phyloP scores from a whole-genome alignment of 35 echinoderm and acorn worm genomes.

The Holothuria glaberrima region DNA sequence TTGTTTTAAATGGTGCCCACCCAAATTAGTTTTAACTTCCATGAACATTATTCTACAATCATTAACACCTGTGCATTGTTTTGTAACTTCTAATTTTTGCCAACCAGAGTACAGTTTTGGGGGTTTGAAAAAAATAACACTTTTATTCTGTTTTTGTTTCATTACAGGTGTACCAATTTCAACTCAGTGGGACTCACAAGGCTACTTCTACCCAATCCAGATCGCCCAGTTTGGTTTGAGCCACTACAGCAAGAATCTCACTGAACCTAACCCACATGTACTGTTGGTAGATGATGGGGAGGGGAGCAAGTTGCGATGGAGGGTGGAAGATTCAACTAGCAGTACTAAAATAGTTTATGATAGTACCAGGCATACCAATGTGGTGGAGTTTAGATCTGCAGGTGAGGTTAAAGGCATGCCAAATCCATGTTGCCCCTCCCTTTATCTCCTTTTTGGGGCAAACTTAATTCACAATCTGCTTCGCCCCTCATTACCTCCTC shows the following conservation, averaged over 20 bases:
- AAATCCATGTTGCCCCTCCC: too few species aligned
- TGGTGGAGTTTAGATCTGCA: constrained; percentile 68
- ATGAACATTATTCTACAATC: background rate
- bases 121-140: background rate
- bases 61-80: background rate
- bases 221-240: constrained; percentile 97
- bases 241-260: constrained; percentile 99
- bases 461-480: too few species aligned
- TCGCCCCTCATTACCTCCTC: too few species aligned
- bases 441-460: too few species aligned
- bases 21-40: background rate
- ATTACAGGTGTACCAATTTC: constrained; percentile 91
- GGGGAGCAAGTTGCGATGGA: constrained; percentile 50
- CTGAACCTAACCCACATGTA: constrained; percentile 69
- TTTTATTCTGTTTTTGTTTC: background rate
- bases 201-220: constrained; percentile 99
- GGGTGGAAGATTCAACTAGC: constrained; percentile 57
- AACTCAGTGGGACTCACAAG: constrained; percentile 90
- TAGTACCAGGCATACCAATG: constrained; percentile 51
- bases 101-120: background rate
- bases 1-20: too few species aligned
- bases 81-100: background rate
- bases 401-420: background rate
- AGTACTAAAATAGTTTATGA: constrained; percentile 65
- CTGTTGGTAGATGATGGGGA: constrained; percentile 77